Conservation (phyloP, 2,113 vertebrate species). For the Lepidothrix coronata region DNA sequence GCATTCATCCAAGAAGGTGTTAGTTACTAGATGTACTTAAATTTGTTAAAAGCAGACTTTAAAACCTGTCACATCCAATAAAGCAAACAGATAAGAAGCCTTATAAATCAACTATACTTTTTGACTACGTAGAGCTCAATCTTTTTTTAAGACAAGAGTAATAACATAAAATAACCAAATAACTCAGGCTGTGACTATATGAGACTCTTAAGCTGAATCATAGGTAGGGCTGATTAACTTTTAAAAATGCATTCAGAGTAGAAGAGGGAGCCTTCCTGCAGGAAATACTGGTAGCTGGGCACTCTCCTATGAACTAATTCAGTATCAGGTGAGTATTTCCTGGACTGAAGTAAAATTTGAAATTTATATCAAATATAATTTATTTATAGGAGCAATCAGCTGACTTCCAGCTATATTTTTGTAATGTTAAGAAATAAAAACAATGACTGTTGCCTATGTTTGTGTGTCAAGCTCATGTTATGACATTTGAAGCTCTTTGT, state of each 20-base stretch:
- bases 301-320: background rate
- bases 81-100: background rate
- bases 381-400: background rate
- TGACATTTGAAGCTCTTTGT: background rate
- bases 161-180: background rate
- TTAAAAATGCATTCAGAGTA: background rate
- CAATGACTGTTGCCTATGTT: background rate
- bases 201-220: background rate
- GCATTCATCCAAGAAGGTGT: background rate
- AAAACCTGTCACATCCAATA: background rate
- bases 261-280: background rate
- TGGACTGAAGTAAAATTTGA: background rate
- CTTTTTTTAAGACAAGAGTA: background rate
- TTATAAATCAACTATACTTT: background rate
- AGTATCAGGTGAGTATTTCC: background rate
- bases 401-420: background rate
- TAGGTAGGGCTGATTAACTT: background rate
- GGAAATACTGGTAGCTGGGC: background rate
- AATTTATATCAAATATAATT: background rate
- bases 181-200: background rate
- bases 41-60: slow-evolving; percentile 11
- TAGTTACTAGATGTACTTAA: background rate
- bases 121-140: background rate
- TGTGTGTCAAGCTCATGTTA: background rate
- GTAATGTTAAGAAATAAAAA: background rate